A percentile compares a stretch with the other conserved stretches of the same genome.
These are phyloP conservation scores for Notarius lentiginosus DNA, from an alignment of 2,113 vertebrate species.

Conservation along the genomic window DNA sequence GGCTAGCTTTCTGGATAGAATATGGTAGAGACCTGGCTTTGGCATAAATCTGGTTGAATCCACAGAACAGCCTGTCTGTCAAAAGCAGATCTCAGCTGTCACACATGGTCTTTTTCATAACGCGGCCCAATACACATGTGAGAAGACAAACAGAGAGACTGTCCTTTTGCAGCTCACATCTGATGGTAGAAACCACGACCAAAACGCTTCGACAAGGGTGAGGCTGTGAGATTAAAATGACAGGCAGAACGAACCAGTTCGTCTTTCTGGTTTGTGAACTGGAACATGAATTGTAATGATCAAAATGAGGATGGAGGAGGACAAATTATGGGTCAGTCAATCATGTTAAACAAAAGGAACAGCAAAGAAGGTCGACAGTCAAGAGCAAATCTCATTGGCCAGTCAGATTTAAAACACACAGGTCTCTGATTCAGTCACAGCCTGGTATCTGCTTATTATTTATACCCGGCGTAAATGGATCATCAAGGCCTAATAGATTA, in stretches of 20 bases:
- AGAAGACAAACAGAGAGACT: conserved; percentile 12
- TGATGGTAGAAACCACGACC: not conserved
- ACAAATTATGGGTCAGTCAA: conserved; percentile 26
- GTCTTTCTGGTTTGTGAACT: conserved; percentile 1
- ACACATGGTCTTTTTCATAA: not conserved
- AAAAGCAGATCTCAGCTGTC: conserved; percentile 9
- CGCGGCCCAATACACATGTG: conserved; percentile 1
- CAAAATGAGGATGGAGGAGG: not conserved
- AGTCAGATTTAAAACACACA: conserved; percentile 64
- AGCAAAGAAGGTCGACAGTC: conserved; percentile 39
- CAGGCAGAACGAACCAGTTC: not conserved
- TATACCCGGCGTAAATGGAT: no score
- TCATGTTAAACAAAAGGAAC: conserved; percentile 29
- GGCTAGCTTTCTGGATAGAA: not conserved
- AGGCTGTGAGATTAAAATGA: conserved; percentile 1
- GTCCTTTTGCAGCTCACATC: conserved; percentile 32
- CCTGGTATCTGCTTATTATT: not conserved
- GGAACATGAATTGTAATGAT: conserved; percentile 3
- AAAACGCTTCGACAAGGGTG: not conserved
- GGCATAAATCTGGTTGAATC: not conserved
- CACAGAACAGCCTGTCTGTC: conserved; percentile 18
- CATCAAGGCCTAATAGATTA: not conserved
- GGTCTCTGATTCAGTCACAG: not conserved
- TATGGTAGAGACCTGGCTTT: not conserved
- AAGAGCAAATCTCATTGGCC: conserved; percentile 72